phyloP scores from a whole-genome alignment of 2,113 vertebrate species.

The Meleagris gallopavo region DNA sequence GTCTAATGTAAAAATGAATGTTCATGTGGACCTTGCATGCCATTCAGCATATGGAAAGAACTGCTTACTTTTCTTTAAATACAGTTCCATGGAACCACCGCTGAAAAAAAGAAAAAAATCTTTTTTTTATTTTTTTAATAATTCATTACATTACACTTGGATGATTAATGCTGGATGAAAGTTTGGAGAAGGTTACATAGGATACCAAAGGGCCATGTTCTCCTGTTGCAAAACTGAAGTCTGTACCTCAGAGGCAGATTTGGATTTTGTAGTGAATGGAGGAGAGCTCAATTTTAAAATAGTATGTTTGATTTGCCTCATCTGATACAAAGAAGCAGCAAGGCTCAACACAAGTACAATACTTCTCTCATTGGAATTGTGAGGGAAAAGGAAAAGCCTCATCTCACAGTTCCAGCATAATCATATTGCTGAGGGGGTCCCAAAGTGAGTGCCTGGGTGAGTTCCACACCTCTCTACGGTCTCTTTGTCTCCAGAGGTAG shows the following conservation, averaged over 20 bases:
- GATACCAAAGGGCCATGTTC: not conserved
- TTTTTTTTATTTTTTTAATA: too few species aligned
- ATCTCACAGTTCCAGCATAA: not conserved
- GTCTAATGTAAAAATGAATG: slow-evolving; percentile 35
- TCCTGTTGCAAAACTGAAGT: not conserved
- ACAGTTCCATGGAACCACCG: not conserved
- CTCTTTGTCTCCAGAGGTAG: not conserved
- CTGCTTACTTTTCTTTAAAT: not conserved
- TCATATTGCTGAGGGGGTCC: not conserved
- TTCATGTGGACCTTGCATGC: slow-evolving; percentile 34
- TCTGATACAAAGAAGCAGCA: not conserved
- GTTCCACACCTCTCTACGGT: not conserved
- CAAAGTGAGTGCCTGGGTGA: not conserved
- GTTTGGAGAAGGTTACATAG: not conserved
- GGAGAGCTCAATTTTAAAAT: not conserved
- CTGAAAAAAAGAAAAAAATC: not conserved
- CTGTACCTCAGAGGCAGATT: not conserved
- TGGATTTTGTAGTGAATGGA: not conserved
- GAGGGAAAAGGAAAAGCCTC: not conserved
- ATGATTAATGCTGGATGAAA: not conserved
- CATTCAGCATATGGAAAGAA: slow-evolving; percentile 32
- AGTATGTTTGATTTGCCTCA: not conserved
- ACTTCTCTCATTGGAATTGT: not conserved
- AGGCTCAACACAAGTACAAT: not conserved
- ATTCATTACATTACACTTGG: not conserved